Base-by-base conservation (phyloP, 1,140 invertebrate genomes). In the Yoshiicerus persimilis region DNA sequence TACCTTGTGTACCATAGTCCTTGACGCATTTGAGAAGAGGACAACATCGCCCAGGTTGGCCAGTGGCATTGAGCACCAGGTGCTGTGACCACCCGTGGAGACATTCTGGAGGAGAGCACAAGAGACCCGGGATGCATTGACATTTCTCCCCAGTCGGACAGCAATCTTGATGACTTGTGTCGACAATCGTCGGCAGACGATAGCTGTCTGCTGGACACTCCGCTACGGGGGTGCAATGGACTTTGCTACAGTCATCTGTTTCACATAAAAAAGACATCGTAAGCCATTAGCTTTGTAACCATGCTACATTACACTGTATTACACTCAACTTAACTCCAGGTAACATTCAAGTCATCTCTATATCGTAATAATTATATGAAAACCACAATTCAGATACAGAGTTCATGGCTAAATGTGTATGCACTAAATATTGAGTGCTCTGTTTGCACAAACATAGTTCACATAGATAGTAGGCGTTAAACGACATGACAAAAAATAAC, bases 31-130 rank as follows among this genome's bases (percentile, higher is more conserved):
- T 87, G 87, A 89, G 91, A 9, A 91, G 75, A 27, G 91, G 90
- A 88, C 92, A 92, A 87, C 92, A 92, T 6, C 90, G 75, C 4
- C 92, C 92, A 30, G 92, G 92, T 66, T 91, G 89, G 16, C 90
- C 91, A 16, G 89, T 91, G 6, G 89, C 89, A 84, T 87, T 87
- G 34, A 89, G 87, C 11, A 87, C 70, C 32, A 89, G 27, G 27
- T 89, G 83, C 32, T 87, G 20, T 8, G 30, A 47, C 88, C 80
- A 87, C 5, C 89, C 90, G 4, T 80, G 62, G 23, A 87, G 87
- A 88, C 92, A 92, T 32, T 87, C 77, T 9, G 89, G 88, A 10
- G 87, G 86, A n/a, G 88, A 84, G 66, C 90, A 91, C 2, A 90
- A 80, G n/a, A 75, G 36, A 20, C 34, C 88, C 20, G 91, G 91